A percentile compares a stretch with the other conserved stretches of the same genome.
phyloP scores from a whole-genome alignment of 2,888 invertebrate genomes.

The Dermolepida albohirtum region DNA sequence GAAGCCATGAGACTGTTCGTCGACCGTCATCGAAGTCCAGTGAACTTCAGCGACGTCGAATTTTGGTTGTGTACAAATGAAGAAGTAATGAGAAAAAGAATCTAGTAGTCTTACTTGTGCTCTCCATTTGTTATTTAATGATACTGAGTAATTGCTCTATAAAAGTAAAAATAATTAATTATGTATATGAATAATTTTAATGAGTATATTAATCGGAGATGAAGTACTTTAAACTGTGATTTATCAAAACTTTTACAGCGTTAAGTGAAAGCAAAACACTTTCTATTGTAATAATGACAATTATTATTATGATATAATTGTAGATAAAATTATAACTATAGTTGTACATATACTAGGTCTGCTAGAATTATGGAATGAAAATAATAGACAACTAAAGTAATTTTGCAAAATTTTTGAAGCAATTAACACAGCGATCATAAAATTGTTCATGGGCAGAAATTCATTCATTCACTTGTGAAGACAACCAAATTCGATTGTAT shows the following conservation, averaged over 20 bases:
- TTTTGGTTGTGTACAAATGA: slow-evolving; percentile 50
- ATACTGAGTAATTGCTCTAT: slow-evolving; percentile 44
- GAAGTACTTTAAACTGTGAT: slow-evolving; percentile 60
- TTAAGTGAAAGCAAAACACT: slow-evolving; percentile 27
- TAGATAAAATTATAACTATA: slow-evolving; percentile 1
- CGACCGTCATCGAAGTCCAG: slow-evolving; percentile 34
- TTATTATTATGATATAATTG: slow-evolving; percentile 27
- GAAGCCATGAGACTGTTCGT: slow-evolving; percentile 57
- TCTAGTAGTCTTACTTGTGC: slow-evolving; percentile 56
- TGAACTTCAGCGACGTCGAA: slow-evolving; percentile 47
- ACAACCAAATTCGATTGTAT: too few species aligned
- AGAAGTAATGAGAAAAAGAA: slow-evolving; percentile 48
- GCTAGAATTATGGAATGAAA: slow-evolving; percentile 17
- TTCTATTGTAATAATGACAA: slow-evolving; percentile 17
- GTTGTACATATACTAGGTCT: background rate
- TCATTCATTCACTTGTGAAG: too few species aligned
- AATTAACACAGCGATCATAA: background rate
- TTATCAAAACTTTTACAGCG: slow-evolving; percentile 46
- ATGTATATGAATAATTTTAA: slow-evolving; percentile 30
- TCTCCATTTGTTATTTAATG: slow-evolving; percentile 44
- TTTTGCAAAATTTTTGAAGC: background rate
- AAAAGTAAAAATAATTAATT: slow-evolving; percentile 23
- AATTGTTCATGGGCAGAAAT: too few species aligned
- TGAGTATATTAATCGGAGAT: slow-evolving; percentile 40
- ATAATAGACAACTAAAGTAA: background rate